Evolutionary conservation across 2,113 vertebrate genomes (phyloP), one percentile per base, ranked within the genome.

Genomic region (Mus spicilegus): DNA sequence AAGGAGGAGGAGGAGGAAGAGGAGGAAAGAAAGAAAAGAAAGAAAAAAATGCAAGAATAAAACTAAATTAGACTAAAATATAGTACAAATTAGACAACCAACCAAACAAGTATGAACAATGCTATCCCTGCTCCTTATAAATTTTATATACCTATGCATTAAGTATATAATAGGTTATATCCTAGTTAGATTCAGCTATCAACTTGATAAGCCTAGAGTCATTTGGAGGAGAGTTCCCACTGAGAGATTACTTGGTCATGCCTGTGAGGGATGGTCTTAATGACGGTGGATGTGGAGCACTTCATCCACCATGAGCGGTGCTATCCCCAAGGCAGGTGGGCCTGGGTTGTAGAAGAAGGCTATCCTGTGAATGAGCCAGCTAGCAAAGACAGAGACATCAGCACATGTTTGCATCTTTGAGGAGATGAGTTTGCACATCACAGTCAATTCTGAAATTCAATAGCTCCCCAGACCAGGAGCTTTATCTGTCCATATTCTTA

Each of bases 391-490:
- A 63, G 63, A n/a, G 46, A 61, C 20, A 54, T 28, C 69, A 67
- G 56, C 81, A 5, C 75, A 76, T 58, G 63, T 36, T 26, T 39
- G 42, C 17, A 1, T 76, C 70, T 88, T 89, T 67, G 30, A 93
- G 58, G 20, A 90, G 16, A 69, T 75, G n/a, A 33, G 3, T 65
- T 87, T 87, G 30, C 5, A 36, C 1, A 10, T 65, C 46, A 77
- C 28, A 2, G 30, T 76, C 51, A 65, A 13, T 65, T 91, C 58
- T 95, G 72, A 89, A 77, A 87, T 89, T 63, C 69, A 93, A 7
- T 11, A 63, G 72, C 81, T 81, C 89, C 91, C 46, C 28, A 70
- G 46, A 56, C 30, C 76, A 95, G 81, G 26, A 54, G 42, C 13
- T 22, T 20, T 46, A 5, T 65, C 17, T 80, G 80, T 77, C 87